phyloP scores from a whole-genome alignment of 2,113 vertebrate genomes.

The Stomatorhinus ivindoensis region DNA sequence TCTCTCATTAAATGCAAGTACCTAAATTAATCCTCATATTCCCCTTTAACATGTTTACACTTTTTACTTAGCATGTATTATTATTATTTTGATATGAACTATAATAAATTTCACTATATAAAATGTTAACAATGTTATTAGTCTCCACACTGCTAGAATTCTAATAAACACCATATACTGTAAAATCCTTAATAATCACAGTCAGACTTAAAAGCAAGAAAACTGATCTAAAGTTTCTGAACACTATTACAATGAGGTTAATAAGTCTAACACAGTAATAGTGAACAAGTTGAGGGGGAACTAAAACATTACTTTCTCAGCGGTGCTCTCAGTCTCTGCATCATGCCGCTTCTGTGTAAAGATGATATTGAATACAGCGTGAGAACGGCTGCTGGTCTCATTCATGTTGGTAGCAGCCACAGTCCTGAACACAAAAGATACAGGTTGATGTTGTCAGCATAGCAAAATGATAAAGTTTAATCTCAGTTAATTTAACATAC shows the following conservation, averaged over 20 bases:
- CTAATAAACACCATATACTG: not conserved
- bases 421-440: slow-evolving; percentile 59
- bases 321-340: slow-evolving; percentile 73
- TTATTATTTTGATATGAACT: not conserved
- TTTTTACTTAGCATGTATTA: not conserved
- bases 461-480: not conserved
- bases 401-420: no score
- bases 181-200: not conserved
- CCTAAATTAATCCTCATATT: not conserved
- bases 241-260: not conserved
- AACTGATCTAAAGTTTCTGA: not conserved
- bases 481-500: not conserved
- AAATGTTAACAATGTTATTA: not conserved
- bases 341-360: slow-evolving; percentile 92
- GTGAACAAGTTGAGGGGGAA: not conserved
- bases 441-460: not conserved
- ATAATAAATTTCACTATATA: not conserved
- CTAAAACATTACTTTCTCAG: slow-evolving; percentile 70
- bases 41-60: not conserved
- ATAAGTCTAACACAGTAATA: not conserved
- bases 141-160: not conserved
- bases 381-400: slow-evolving; percentile 94
- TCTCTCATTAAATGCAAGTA: not conserved
- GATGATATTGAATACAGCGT: slow-evolving; percentile 96
- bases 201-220: not conserved